Conservation (phyloP, 1,140 invertebrate species). For the Rhagoletis pomonella region DNA sequence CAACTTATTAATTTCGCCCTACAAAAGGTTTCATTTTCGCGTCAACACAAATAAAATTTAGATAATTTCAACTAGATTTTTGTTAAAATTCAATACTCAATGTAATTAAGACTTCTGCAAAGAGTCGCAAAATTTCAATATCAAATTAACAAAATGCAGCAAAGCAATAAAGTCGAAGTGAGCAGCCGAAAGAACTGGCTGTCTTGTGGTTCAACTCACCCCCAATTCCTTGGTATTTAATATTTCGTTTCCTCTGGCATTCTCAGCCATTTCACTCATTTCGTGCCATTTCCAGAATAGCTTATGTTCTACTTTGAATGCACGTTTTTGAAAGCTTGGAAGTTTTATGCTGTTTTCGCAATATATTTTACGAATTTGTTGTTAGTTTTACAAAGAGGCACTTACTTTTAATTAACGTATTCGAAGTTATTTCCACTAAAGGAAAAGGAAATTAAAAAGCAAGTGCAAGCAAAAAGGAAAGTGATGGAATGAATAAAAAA, state of each 20-base stretch:
- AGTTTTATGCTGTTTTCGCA: background rate
- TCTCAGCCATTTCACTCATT: background rate
- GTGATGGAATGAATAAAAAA: background rate
- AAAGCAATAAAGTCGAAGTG: background rate
- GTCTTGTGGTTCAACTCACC: background rate
- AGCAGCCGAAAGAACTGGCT: background rate
- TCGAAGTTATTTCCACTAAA: background rate
- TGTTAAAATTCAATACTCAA: background rate
- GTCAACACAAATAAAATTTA: background rate
- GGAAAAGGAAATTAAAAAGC: background rate
- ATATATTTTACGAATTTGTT: background rate
- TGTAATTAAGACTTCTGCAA: slow-evolving; percentile 4
- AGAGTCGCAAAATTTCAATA: background rate
- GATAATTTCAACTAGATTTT: background rate
- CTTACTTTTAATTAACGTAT: slow-evolving; percentile 21
- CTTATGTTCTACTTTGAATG: background rate
- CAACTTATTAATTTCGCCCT: background rate
- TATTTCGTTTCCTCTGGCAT: background rate
- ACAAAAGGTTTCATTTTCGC: background rate
- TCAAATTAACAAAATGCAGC: background rate
- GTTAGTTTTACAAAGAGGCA: slow-evolving; percentile 12
- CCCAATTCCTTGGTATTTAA: background rate
- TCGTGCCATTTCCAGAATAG: background rate
- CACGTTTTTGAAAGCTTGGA: background rate
- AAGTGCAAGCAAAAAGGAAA: background rate